These are phyloP conservation scores for Bellardia bayeri DNA, from an alignment of 2,888 invertebrate genomes.

Conservation along the genomic window DNA sequence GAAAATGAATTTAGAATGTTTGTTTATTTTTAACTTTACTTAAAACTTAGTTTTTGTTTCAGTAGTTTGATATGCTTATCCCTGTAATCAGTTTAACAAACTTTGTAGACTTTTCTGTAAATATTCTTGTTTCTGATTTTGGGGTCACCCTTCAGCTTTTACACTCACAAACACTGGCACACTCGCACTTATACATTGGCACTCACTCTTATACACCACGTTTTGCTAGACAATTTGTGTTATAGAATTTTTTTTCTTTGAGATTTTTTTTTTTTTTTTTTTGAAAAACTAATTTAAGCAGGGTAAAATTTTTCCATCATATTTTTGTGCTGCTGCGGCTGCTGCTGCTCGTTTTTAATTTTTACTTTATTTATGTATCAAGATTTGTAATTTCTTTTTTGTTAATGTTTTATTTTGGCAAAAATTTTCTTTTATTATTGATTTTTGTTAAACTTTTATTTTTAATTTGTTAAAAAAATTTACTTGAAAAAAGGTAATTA, in stretches of 20 bases:
- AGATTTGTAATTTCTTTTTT: constrained; percentile 16
- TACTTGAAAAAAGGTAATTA: neutral
- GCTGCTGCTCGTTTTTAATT: constrained; percentile 36
- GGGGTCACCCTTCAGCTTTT: constrained; percentile 37
- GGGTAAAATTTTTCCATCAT: constrained; percentile 52
- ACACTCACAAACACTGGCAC: constrained; percentile 4
- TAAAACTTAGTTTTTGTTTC: too few relatives aligned
- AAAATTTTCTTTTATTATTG: constrained; percentile 27
- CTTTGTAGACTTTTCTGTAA: neutral
- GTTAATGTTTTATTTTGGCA: constrained; percentile 18
- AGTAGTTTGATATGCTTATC: too few relatives aligned
- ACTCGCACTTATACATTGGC: constrained; percentile 32
- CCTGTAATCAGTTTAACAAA: neutral
- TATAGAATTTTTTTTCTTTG: constrained; percentile 51
- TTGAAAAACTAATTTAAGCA: constrained; percentile 55
- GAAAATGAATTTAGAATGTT: too few relatives aligned
- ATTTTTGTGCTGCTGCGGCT: constrained; percentile 28
- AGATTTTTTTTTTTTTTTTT: constrained; percentile 13
- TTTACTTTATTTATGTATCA: constrained; percentile 56
- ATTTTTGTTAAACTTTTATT: constrained; percentile 27
- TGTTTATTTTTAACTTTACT: too few relatives aligned
- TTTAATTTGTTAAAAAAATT: neutral
- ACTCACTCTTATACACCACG: constrained; percentile 53
- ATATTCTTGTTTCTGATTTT: neutral
- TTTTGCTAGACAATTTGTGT: constrained; percentile 66